A percentile compares a stretch with the other conserved stretches of the same genome.
These are phyloP conservation scores for Coelinius sp. DNA, from an alignment of 2,888 invertebrate species.

Conservation along the genomic window DNA sequence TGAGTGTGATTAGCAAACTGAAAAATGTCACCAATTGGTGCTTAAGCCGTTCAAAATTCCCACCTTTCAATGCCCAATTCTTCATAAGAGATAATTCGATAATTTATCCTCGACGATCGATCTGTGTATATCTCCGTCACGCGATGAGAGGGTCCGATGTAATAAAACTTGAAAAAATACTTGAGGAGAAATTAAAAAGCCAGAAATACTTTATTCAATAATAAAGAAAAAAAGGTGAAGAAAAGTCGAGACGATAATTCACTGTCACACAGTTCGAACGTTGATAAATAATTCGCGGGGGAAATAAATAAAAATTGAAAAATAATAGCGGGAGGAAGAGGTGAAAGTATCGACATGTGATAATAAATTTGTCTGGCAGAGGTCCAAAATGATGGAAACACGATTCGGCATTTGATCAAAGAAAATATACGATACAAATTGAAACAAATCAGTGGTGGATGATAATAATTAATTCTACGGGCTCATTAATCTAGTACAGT, in stretches of 20 bases:
- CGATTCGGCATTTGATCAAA: constrained; percentile 65
- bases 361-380: constrained; percentile 54
- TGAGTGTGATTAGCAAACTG: no score
- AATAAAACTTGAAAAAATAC: constrained; percentile 39
- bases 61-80: not conserved
- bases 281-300: constrained; percentile 17
- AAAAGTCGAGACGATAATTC: constrained; percentile 37
- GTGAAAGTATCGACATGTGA: constrained; percentile 28
- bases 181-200: constrained; percentile 8
- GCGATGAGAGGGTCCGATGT: constrained; percentile 35
- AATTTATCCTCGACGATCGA: constrained; percentile 36
- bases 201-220: no score
- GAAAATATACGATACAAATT: constrained; percentile 59
- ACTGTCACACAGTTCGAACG: constrained; percentile 37
- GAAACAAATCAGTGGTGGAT: constrained; percentile 66
- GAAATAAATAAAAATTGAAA: not conserved
- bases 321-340: not conserved
- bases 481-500: constrained; percentile 63
- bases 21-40: not conserved
- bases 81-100: constrained; percentile 27
- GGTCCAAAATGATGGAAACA: constrained; percentile 60
- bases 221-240: constrained; percentile 4
- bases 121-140: constrained; percentile 41
- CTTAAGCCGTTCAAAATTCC: not conserved
- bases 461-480: constrained; percentile 68